These are phyloP conservation scores for Plagodis dolabraria DNA, from an alignment of 2,888 invertebrate species.

Conservation along the genomic window DNA sequence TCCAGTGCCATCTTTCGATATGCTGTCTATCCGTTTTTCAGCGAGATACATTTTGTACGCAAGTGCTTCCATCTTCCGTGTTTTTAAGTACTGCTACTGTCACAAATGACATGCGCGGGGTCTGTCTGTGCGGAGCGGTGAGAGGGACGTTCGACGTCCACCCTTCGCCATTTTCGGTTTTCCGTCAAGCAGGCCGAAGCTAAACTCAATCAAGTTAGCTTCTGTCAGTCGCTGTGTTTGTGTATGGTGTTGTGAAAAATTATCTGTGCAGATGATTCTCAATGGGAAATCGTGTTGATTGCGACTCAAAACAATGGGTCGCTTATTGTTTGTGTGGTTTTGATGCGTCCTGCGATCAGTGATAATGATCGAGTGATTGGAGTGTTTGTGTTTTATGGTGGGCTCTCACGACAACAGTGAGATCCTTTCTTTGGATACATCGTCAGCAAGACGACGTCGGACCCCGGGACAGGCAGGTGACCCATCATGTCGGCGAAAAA, in stretches of 20 bases:
- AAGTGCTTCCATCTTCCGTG: conserved; percentile 59
- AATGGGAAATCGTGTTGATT: conserved; percentile 83
- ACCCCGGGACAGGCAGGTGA: conserved; percentile 71
- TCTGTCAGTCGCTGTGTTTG: conserved; percentile 84
- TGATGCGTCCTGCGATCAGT: conserved; percentile 79
- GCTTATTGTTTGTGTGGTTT: conserved; percentile 80
- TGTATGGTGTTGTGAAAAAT: conserved; percentile 84
- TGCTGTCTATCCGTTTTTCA: no score
- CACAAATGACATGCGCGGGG: conserved; percentile 62
- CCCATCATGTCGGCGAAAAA: conserved; percentile 90
- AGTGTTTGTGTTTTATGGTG: conserved; percentile 84
- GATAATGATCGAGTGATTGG: conserved; percentile 83
- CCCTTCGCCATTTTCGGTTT: conserved; percentile 83
- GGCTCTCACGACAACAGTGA: conserved; percentile 79
- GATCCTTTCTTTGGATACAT: conserved; percentile 82
- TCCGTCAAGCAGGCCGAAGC: conserved; percentile 80
- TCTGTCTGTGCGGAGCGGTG: background rate
- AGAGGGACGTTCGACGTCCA: conserved; percentile 58
- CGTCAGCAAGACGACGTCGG: conserved; percentile 81
- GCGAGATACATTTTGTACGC: no score
- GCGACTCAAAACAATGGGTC: conserved; percentile 81
- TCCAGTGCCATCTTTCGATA: no score
- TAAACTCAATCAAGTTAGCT: conserved; percentile 78
- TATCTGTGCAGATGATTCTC: conserved; percentile 81
- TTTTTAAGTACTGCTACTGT: conserved; percentile 33